Percentiles rank a stretch among this genome's conserved stretches.
phyloP scores from a whole-genome alignment of 92 coral and sea anemone genomes.

The Zoanthus gigantus region DNA sequence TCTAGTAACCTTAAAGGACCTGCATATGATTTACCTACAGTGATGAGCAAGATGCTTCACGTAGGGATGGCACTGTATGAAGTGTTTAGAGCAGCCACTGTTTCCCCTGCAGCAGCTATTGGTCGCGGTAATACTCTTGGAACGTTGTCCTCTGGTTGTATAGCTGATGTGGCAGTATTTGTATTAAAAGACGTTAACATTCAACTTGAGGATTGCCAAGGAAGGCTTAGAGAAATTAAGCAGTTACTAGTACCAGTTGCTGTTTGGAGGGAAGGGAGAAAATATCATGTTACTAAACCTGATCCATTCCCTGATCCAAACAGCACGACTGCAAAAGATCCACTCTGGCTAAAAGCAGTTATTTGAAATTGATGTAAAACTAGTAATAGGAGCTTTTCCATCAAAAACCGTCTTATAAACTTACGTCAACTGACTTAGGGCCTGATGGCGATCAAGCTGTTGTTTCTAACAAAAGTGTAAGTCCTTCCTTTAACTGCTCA shows the following conservation, averaged over 20 bases:
- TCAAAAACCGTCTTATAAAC: no score
- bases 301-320: conserved; percentile 62
- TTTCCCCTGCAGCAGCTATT: conserved; percentile 81
- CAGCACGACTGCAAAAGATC: conserved; percentile 1
- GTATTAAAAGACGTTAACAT: conserved; percentile 63
- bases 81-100: conserved; percentile 79
- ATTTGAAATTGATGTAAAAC: background rate
- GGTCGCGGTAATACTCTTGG: conserved; percentile 78
- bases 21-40: conserved; percentile 79
- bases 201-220: conserved; percentile 80
- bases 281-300: conserved; percentile 32
- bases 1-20: conserved; percentile 70
- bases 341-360: conserved; percentile 20
- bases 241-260: conserved; percentile 70
- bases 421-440: no score
- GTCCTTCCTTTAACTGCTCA: no score
- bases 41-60: conserved; percentile 83
- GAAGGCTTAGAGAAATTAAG: conserved; percentile 58
- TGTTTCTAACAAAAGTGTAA: no score
- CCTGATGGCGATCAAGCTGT: no score
- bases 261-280: conserved; percentile 81
- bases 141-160: conserved; percentile 49
- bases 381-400: no score
- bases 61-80: conserved; percentile 89
- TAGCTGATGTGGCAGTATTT: conserved; percentile 82